Conservation (phyloP, 2,888 invertebrate genomes). For the Dicranocentrus wangi region DNA sequence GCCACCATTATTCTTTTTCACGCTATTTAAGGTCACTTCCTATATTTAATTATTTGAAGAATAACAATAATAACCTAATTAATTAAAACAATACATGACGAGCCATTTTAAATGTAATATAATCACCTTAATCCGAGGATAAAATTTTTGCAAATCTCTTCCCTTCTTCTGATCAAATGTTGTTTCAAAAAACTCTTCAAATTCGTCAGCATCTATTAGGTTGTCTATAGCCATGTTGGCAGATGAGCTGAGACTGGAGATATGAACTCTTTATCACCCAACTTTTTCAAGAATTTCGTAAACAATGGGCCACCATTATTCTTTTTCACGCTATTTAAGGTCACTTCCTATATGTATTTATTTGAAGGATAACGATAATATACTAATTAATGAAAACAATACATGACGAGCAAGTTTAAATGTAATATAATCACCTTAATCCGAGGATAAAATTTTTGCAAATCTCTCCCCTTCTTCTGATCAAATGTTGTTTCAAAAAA, state of each 20-base stretch:
- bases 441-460: constrained; percentile 72
- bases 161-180: constrained; percentile 71
- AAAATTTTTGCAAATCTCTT: constrained; percentile 72
- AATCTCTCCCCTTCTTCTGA: constrained; percentile 69
- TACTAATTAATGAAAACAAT: neutral
- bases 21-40: constrained; percentile 63
- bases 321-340: constrained; percentile 62
- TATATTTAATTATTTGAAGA: too few relatives aligned
- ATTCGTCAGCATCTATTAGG: constrained; percentile 70
- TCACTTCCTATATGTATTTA: constrained; percentile 65
- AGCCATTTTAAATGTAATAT: too few relatives aligned
- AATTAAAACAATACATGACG: too few relatives aligned
- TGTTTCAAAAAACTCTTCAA: constrained; percentile 73
- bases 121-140: constrained; percentile 71
- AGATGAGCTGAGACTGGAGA: constrained; percentile 48
- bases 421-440: constrained; percentile 62
- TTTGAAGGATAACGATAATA: constrained; percentile 8
- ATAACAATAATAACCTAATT: neutral
- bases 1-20: constrained; percentile 65
- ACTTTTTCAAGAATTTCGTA: constrained; percentile 69
- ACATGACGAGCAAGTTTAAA: too few relatives aligned
- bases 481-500: constrained; percentile 73
- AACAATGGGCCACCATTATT: constrained; percentile 67
- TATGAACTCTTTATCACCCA: constrained; percentile 69
- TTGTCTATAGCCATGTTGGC: constrained; percentile 71